phyloP scores from a whole-genome alignment of 2,113 vertebrate genomes.

The Monopterus albus region DNA sequence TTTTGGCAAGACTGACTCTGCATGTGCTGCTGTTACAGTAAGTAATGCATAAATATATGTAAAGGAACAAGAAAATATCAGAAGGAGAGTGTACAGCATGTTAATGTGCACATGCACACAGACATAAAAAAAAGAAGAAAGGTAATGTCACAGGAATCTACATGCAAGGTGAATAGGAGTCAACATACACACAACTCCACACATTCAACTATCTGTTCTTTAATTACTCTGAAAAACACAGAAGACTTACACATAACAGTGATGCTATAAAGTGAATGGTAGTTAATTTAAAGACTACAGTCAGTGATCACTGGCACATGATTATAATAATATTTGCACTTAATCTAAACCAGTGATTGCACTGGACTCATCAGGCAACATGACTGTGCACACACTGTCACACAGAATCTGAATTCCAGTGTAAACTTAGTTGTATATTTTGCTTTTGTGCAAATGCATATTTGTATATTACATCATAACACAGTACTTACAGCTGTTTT shows the following conservation, averaged over 20 bases:
- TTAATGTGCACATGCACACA: neutral
- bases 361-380: neutral
- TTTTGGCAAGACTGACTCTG: constrained; percentile 17
- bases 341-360: neutral
- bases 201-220: neutral
- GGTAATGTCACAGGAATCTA: neutral
- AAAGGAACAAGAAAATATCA: neutral
- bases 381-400: neutral
- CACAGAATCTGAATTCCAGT: neutral
- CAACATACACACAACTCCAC: neutral
- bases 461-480: neutral
- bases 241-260: neutral
- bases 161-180: neutral
- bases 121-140: neutral
- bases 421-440: neutral
- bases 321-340: neutral
- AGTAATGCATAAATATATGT: neutral
- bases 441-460: neutral
- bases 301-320: neutral
- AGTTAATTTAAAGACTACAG: neutral
- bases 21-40: constrained; percentile 13
- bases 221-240: neutral
- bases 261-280: neutral
- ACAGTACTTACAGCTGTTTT: neutral
- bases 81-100: neutral